Base-by-base conservation (phyloP, 1,140 invertebrate genomes). In the Danaus melanippus region DNA sequence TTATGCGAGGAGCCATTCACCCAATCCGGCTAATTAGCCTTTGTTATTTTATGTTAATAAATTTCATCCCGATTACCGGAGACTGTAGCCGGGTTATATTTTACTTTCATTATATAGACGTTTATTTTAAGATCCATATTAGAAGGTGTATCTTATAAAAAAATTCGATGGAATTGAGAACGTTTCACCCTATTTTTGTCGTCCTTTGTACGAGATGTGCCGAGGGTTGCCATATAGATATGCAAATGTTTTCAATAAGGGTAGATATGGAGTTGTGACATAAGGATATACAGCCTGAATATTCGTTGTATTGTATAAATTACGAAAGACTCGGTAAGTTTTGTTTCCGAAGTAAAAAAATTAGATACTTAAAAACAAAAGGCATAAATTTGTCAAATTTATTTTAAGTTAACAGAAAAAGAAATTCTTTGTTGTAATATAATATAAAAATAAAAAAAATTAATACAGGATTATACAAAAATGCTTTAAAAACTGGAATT, bases 1-100 rank as follows among this genome's bases (percentile, higher is more conserved):
- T 62, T 77, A 78, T 80, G 74, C 79, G 53, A 49, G 60, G 46
- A 57, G 61, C 60, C 58, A 56, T 56, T 66, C 66, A 56, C 63
- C 62, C 53, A 63, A 65, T 63, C 62, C 64, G 52, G 58, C 69
- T 79, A 75, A 83, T 83, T 83, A 81, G 68, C 68, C 65, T 75
- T 68, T 84, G 78, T 84, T 84, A 79, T 79, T 81, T 74, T 84
- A 84, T 84, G 78, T 73, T 81, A 81, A 84, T 84, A 77, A 71
- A 74, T 69, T 76, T 76, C 67, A 64, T 64, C 73, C 58, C 71
- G 71, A 74, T 74, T 71, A 70, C 71, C 67, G 58, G 50, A 51
- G 61, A 56, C 53, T 53, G 60, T 59, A 59, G 53, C 56, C 52
- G 48, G 51, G 21, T 32, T 32, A 32, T 32, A 32, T 32, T 32